Conservation (phyloP, 2,113 vertebrate species). For the Lepidothrix coronata region DNA sequence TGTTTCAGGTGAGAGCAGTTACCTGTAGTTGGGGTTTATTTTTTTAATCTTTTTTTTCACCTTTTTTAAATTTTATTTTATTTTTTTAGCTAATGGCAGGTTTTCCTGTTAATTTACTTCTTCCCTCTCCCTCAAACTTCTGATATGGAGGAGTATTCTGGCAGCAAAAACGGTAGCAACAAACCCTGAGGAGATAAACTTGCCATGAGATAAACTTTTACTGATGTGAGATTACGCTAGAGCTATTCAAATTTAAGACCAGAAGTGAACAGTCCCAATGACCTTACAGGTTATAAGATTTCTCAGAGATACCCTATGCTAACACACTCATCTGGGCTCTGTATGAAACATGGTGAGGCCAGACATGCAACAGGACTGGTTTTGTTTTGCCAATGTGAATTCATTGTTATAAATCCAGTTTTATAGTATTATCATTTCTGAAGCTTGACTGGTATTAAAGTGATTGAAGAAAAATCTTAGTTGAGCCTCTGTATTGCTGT, state of each 20-base stretch:
- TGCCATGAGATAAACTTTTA: background rate
- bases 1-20: background rate
- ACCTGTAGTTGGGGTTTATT: background rate
- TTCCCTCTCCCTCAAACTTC: background rate
- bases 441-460: background rate
- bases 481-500: background rate
- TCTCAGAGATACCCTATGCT: background rate
- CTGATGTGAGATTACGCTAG: background rate
- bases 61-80: background rate
- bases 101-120: background rate
- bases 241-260: background rate
- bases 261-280: background rate
- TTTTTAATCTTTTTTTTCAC: accelerated
- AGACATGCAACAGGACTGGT: background rate
- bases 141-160: background rate
- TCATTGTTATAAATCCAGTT: background rate
- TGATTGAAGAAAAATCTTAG: background rate
- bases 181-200: background rate
- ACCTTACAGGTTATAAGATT: background rate
- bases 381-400: background rate
- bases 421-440: background rate
- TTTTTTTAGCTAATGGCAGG: background rate
- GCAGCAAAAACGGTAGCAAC: background rate
- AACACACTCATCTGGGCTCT: background rate
- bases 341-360: background rate